Conservation (phyloP, 2,797 vertebrate genomes). For the Craterocephalus amniculus region DNA sequence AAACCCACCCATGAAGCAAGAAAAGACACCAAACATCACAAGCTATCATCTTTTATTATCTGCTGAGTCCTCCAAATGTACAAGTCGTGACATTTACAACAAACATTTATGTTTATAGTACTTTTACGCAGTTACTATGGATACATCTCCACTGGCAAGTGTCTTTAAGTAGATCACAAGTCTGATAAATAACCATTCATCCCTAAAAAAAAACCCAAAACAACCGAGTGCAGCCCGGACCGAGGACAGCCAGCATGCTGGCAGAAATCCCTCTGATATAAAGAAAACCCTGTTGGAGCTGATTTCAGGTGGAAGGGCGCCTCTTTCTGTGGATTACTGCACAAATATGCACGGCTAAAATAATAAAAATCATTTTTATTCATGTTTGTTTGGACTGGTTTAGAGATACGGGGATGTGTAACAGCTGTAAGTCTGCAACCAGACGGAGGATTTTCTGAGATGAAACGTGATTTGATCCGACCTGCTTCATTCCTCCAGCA, state of each 20-base stretch:
- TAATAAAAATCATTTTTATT: not conserved
- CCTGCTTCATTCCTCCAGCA: too few relatives aligned
- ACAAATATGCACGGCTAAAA: slow-evolving; percentile 6
- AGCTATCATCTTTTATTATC: slow-evolving; percentile 84
- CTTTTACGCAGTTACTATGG: slow-evolving; percentile 79
- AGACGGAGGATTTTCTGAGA: too few relatives aligned
- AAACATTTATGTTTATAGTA: slow-evolving; percentile 83
- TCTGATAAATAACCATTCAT: slow-evolving; percentile 84
- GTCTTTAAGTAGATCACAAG: slow-evolving; percentile 77
- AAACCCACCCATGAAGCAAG: not conserved
- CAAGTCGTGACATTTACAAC: slow-evolving; percentile 87
- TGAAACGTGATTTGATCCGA: too few relatives aligned
- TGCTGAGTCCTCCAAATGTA: slow-evolving; percentile 84
- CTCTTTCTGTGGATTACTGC: not conserved
- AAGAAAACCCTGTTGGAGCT: not conserved
- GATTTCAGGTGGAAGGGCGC: too few relatives aligned
- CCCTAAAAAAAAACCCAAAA: slow-evolving; percentile 56
- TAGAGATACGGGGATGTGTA: too few relatives aligned
- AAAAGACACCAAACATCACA: slow-evolving; percentile 49
- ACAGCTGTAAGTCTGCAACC: too few relatives aligned
- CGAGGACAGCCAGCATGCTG: slow-evolving; percentile 29
- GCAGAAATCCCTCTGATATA: not conserved
- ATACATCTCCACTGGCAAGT: slow-evolving; percentile 77
- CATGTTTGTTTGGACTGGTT: not conserved
- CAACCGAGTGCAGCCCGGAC: slow-evolving; percentile 46